Conservation (phyloP, 37 sponge, comb jelly and placozoan genomes). For the Crambe crambe region DNA sequence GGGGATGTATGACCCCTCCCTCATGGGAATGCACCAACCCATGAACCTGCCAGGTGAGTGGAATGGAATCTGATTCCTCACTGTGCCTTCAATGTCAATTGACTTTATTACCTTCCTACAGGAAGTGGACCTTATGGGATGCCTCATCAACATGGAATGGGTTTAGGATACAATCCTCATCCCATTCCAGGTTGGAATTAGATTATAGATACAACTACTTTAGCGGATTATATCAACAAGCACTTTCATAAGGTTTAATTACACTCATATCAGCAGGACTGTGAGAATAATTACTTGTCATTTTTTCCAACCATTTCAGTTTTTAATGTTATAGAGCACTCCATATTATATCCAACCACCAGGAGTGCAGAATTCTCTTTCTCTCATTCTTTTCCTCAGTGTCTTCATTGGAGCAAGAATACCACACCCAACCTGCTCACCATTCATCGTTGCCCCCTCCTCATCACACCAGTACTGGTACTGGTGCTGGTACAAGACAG, state of each 20-base stretch:
- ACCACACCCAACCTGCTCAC: neutral
- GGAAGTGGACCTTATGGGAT: neutral
- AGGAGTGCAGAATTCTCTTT: no score
- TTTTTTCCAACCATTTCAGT: no score
- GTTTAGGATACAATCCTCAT: slow-evolving; percentile 19
- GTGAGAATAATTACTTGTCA: no score
- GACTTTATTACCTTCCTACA: no score
- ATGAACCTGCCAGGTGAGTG: neutral
- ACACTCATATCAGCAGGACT: no score
- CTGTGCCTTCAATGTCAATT: no score
- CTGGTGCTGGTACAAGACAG: neutral
- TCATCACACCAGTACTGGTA: neutral
- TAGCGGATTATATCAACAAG: no score
- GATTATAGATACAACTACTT: neutral
- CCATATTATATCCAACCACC: no score
- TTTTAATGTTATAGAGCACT: no score
- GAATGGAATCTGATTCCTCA: neutral
- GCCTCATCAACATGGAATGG: neutral
- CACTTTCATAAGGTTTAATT: no score
- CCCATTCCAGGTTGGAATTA: slow-evolving; percentile 17
- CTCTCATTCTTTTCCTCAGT: slow-evolving; percentile 11
- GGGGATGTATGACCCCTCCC: slow-evolving; percentile 1
- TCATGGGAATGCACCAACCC: slow-evolving; percentile 8
- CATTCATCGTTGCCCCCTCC: neutral
- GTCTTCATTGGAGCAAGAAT: slow-evolving; percentile 19